Evolutionary conservation across 2,797 vertebrate species (phyloP).

Genomic region (Sebastes steindachneri): DNA sequence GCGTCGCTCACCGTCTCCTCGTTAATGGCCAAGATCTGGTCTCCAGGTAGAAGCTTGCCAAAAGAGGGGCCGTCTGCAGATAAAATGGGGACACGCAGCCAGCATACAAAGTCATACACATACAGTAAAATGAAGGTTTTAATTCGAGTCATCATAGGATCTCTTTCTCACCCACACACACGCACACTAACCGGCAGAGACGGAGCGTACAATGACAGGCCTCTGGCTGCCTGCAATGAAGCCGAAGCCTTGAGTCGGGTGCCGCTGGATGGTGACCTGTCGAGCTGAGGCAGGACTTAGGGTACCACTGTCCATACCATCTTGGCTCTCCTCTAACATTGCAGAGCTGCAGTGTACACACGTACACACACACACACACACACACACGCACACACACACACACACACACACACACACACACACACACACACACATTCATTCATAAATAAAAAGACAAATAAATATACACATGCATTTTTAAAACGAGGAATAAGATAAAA

Average conservation of each 20-base stretch:
- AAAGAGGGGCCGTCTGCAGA: conserved; percentile 93
- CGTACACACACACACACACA: not conserved
- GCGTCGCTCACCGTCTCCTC: conserved; percentile 95
- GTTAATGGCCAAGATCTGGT: conserved; percentile 98
- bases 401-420: not conserved
- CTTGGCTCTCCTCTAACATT: conserved; percentile 90
- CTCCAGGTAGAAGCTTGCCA: conserved; percentile 95
- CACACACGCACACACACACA: not conserved
- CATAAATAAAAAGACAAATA: not conserved
- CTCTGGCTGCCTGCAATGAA: conserved; percentile 95
- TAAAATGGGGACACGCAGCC: conserved; percentile 10
- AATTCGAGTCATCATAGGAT: not conserved
- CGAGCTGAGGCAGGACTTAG: conserved; percentile 92
- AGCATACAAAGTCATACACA: conserved; percentile 13
- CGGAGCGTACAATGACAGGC: conserved; percentile 95
- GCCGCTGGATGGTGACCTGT: conserved; percentile 93
- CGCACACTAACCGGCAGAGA: conserved; percentile 89
- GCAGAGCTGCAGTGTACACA: conserved; percentile 87
- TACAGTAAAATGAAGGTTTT: not conserved
- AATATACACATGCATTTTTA: not conserved
- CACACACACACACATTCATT: not conserved
- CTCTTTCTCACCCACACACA: not conserved
- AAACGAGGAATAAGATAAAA: not conserved
- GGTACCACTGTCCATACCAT: conserved; percentile 98
- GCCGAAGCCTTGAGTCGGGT: conserved; percentile 93